Evolutionary conservation across 2,113 vertebrate species (phyloP).

Genomic region (Penelope pileata): DNA sequence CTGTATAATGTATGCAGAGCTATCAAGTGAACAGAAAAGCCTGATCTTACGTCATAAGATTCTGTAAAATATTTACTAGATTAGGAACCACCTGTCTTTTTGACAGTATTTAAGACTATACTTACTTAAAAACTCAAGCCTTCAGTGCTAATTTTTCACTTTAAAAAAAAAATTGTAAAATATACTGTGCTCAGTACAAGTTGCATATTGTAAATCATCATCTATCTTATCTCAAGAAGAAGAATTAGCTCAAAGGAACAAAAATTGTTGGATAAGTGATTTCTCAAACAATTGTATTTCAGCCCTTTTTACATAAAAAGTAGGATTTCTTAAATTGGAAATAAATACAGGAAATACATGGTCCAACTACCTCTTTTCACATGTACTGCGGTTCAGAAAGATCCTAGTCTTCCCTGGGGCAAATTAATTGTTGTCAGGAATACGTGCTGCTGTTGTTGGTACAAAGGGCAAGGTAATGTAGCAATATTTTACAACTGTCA

Average conservation of each 20-base stretch:
- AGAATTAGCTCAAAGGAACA: neutral
- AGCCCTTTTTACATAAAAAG: neutral
- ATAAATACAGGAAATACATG: neutral
- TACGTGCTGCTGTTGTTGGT: neutral
- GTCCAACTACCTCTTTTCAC: neutral
- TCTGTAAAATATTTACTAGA: neutral
- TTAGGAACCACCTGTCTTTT: neutral
- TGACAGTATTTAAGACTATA: neutral
- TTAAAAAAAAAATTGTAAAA: neutral
- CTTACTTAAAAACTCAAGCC: neutral
- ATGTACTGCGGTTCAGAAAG: neutral
- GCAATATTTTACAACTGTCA: conserved; percentile 51
- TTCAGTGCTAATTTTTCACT: neutral
- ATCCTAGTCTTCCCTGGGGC: neutral
- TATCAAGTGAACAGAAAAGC: neutral
- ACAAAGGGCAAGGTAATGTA: conserved; percentile 37
- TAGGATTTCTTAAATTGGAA: neutral
- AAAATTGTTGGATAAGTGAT: neutral
- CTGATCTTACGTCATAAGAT: neutral
- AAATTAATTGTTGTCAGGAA: conserved; percentile 6
- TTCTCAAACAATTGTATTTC: neutral
- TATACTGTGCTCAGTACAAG: neutral
- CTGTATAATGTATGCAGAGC: neutral
- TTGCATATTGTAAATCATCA: neutral
- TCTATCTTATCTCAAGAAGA: neutral